These are phyloP conservation scores for Octodon degus DNA, from an alignment of 2,113 vertebrate genomes.

Conservation along the genomic window DNA sequence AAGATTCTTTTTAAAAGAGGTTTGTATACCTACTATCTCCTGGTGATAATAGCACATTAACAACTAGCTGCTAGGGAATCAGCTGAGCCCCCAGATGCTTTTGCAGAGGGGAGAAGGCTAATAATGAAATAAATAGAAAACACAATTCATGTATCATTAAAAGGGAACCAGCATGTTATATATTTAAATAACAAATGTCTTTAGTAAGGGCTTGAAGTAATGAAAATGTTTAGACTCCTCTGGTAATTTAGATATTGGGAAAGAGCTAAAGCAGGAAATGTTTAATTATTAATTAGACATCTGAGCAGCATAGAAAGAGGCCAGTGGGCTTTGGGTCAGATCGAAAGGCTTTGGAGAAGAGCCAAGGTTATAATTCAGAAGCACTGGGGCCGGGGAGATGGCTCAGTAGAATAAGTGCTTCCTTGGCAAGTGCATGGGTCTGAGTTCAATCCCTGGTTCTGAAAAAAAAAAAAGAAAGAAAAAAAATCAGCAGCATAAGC, in stretches of 20 bases:
- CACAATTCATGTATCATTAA: conserved; percentile 7
- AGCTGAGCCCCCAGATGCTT: background rate
- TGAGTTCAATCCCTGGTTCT: too few relatives aligned
- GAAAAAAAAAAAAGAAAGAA: too few relatives aligned
- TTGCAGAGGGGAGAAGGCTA: background rate
- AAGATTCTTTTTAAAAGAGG: background rate
- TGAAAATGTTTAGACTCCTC: background rate
- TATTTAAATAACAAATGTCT: background rate
- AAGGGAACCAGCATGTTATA: background rate
- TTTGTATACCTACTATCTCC: background rate
- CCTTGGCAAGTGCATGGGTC: too few relatives aligned
- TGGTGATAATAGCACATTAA: background rate
- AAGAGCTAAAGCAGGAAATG: background rate
- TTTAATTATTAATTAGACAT: background rate
- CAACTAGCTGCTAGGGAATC: background rate
- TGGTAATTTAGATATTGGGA: background rate
- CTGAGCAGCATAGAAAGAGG: background rate
- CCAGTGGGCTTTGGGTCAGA: background rate
- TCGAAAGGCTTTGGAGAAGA: background rate
- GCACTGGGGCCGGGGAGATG: too few relatives aligned
- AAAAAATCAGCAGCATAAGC: too few relatives aligned
- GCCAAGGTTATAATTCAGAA: too few relatives aligned
- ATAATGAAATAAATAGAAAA: background rate
- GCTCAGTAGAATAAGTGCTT: too few relatives aligned
- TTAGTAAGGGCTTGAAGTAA: background rate